Percentiles rank a stretch among this genome's conserved stretches.
phyloP scores from a whole-genome alignment of 2,888 invertebrate species.

The Mallateleia sp. region DNA sequence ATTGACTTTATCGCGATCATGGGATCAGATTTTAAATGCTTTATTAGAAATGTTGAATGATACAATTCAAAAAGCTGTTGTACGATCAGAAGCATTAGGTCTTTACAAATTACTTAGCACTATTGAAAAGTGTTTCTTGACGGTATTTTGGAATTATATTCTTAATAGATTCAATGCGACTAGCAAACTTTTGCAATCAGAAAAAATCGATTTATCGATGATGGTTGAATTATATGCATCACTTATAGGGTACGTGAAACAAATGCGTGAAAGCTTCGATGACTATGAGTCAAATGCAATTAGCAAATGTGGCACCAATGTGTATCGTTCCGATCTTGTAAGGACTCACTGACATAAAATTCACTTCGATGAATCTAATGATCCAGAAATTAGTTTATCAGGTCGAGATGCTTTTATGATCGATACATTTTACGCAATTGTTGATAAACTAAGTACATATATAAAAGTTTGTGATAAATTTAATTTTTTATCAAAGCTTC shows the following conservation, averaged over 20 bases:
- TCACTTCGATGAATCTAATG: constrained; percentile 34
- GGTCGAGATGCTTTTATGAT: constrained; percentile 19
- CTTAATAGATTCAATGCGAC: constrained; percentile 48
- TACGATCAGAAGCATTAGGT: too few species aligned
- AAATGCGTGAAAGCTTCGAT: too few species aligned
- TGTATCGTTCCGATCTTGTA: background rate
- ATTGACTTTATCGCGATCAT: constrained; percentile 23
- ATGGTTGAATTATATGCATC: too few species aligned
- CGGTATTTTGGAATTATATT: constrained; percentile 57
- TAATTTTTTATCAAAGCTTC: constrained; percentile 37
- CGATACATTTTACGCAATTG: constrained; percentile 35
- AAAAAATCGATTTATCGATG: background rate
- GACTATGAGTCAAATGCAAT: background rate
- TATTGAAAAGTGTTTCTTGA: constrained; percentile 36
- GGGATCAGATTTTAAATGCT: constrained; percentile 1
- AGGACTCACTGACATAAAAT: background rate
- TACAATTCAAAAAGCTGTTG: too few species aligned
- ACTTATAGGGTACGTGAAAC: too few species aligned
- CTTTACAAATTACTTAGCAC: too few species aligned
- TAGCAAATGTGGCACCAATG: too few species aligned
- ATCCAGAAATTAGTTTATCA: constrained; percentile 15
- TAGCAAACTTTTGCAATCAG: constrained; percentile 53
- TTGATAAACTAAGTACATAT: constrained; percentile 40
- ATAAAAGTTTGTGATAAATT: constrained; percentile 28
- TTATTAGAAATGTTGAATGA: constrained; percentile 27